Base-by-base conservation (phyloP, 2,888 invertebrate genomes). In the Drosophila pseudotakahashii region DNA sequence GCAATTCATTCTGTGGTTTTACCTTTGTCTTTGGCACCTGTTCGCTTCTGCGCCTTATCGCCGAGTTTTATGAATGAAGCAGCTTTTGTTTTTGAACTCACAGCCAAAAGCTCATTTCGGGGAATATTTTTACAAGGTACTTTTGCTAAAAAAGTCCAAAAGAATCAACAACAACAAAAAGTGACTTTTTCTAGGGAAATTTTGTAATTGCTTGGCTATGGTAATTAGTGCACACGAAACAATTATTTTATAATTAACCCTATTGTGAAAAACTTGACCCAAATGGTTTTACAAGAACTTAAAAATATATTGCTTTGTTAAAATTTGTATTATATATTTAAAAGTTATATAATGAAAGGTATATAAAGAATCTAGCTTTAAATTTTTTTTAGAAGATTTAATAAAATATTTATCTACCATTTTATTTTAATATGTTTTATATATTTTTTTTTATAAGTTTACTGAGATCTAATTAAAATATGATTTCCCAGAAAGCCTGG, bases 31-130 rank as follows among this genome's bases (percentile, higher is more conserved):
- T 57, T 74, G 75, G 75, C 75, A 74, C 44, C 41, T 74, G 47
- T 47, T 41, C 75, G 55, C 67, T 57, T 74, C 75, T 74, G 71
- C 71, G 71, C 71, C 39, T 7, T 57, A 30, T 41, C 37, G 36
- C 52, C 14, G 45, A 4, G 41, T 71, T 71, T 71, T 71, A 71
- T 71, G 71, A 71, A 71, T 71, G 71, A 71, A 71, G 19, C 7
- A 34, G 66, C 70, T 66, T 66, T 55, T 41, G n/a, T 2, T 16
- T 23, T 16, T 5, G 13, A n/a, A 19, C 45, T 54, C 41, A 32
- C 19, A 6, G 9, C 11, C 16, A 47, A 64, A 73, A 74, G 62
- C 62, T 70, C 1, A 14, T 14, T 11, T 19, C 10, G n/a, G 10
- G 64, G 23, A 23, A 55, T 10, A 42, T 73, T 73, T 54, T 51